Evolutionary conservation across 2,888 invertebrate species (phyloP), one percentile per base, ranked within the genome.

Genomic region (Monoplex corrugatus): DNA sequence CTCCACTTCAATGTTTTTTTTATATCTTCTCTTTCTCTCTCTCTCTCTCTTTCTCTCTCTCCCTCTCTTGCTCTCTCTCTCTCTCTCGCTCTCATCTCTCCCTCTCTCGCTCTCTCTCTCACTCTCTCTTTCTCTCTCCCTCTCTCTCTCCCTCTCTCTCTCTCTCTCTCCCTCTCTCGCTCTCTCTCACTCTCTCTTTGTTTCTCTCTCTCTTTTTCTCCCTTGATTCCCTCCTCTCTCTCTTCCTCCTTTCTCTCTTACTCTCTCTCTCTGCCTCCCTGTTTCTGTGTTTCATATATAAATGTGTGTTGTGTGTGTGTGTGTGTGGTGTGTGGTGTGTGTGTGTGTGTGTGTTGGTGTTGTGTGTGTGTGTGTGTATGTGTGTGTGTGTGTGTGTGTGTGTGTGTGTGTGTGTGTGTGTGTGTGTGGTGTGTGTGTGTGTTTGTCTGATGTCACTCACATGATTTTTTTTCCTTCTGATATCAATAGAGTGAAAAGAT

Each of bases 171-270:
- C 35, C 32, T 72, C 72, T 72, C 32, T 72, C 72, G n/a, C 32
- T 72, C 72, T 72, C 72, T 72, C 72, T 72, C 72, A 35, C 72
- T 72, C 72, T 72, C 72, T 72, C 72, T 72, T 35, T 35, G 35
- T 72, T 35, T 35, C 72, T 72, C 72, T 35, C 32, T 35, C 72
- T 2, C 72, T 68, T n/a, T 68, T n/a, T 68, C 68, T 2, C 68
- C 1, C 68, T 68, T n/a, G 23, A 23, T 68, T n/a, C n/a, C 68
- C n/a, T n/a, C n/a, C 68, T 68, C 68, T 68, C 68, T 68, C 68
- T 10, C 68, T 68, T 6, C n/a, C 68, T 68, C 6, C 68, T 68
- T 6, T 68, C 19, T 68, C 50, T 50, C 50, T 50, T 50, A 50
- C 8, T 16, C 16, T 50, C 10, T 16, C 8, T 13, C 10, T 13